Base-by-base conservation (phyloP, 2,113 vertebrate species). In the Misgurnus anguillicaudatus region DNA sequence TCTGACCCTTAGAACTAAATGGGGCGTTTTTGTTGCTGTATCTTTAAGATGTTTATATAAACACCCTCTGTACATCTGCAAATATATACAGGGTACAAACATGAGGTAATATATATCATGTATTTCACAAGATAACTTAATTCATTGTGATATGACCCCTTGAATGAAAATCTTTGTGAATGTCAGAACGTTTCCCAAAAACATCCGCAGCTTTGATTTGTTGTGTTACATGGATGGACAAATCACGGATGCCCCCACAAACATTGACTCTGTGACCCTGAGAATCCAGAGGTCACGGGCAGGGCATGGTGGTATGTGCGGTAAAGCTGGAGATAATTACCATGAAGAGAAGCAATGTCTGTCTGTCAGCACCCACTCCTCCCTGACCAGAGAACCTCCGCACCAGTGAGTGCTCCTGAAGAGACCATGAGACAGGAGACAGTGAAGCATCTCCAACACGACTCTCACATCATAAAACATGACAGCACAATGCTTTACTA, bases 361-460 rank as follows among this genome's bases (percentile, higher is more conserved):
- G 87, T 97, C 96, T 13, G 97, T 98, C 82, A 99, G 94, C 63
- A 99, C 94, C 98, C 98, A 98, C 78, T 96, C 92, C 72, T 98
- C 96, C 82, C 97, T 94, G 88, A 99, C 93, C 82, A 99, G 88
- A 42, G 98, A 95, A n/a, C 98, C 98, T 70, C 98, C 97, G 51
- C 98, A 99, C 91, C 96, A 96, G 91, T 98, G 96, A 79, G 87
- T 90, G 64, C 94, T 94, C 88, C 96, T 98, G 83, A 57, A 61
- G 42, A 75, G 55, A 39, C 17, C 7, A 53, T 48, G 36, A 53
- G 69, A 74, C 78, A 65, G 38, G 21, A 80, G 42, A 72, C 57
- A 66, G 21, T 38, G 58, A 78, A 8, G 61, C 60, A 73, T 62
- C 11, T 62, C 60, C 70, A 75, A 69, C 24, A 58, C 21, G 11